A percentile compares a stretch with the other conserved stretches of the same genome.
Conservation (phyloP, 2,888 invertebrate species). For the Chrysolina haemoptera region DNA sequence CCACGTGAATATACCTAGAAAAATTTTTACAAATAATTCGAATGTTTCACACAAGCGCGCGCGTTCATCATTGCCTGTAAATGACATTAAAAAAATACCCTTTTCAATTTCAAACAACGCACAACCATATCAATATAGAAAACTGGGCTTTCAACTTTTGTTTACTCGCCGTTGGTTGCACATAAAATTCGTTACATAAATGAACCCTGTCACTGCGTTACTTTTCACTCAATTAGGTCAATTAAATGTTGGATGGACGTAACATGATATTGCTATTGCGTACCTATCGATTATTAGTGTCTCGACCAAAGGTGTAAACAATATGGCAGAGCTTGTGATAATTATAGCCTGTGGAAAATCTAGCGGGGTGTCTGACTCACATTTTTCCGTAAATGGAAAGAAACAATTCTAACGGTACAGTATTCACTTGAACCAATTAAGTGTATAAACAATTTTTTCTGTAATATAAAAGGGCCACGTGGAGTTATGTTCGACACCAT, state of each 20-base stretch:
- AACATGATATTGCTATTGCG: slow-evolving; percentile 21
- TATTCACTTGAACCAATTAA: background rate
- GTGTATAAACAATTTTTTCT: too few species aligned
- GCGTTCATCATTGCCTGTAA: too few species aligned
- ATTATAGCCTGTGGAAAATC: background rate
- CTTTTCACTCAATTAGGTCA: slow-evolving; percentile 12
- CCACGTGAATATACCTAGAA: too few species aligned
- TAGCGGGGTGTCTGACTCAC: background rate
- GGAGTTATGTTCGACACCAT: too few species aligned
- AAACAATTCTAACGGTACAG: background rate
- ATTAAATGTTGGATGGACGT: slow-evolving; percentile 16
- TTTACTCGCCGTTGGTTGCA: slow-evolving; percentile 4
- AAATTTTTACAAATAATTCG: too few species aligned
- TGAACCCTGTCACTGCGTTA: slow-evolving; percentile 11
- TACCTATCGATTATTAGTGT: background rate
- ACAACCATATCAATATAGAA: background rate
- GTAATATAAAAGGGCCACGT: too few species aligned
- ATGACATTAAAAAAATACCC: too few species aligned
- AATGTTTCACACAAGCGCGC: too few species aligned
- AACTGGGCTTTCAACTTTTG: background rate
- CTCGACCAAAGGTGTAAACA: slow-evolving; percentile 12
- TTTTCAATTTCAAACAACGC: background rate
- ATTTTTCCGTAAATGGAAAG: background rate
- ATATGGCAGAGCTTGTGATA: background rate
- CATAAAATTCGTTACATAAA: slow-evolving; percentile 10